phyloP scores from a whole-genome alignment of 2,888 invertebrate species.

The Panzeria rudis region DNA sequence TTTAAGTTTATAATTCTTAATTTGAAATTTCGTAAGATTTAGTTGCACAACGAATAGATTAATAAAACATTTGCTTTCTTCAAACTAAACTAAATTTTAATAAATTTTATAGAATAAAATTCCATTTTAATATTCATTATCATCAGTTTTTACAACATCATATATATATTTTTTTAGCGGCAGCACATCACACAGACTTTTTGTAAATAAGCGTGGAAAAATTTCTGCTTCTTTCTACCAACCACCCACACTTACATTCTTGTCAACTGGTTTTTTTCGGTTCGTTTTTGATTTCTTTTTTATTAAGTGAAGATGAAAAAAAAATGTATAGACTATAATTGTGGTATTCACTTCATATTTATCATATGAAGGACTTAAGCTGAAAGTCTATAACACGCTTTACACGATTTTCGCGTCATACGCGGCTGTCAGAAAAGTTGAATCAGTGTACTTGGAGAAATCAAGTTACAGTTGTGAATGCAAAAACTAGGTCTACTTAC shows the following conservation, averaged over 20 bases:
- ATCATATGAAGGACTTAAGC: conserved; percentile 41
- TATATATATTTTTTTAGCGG: conserved; percentile 39
- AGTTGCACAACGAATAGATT: not conserved
- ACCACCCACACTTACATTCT: conserved; percentile 32
- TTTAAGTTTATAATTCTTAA: not conserved
- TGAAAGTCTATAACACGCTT: too few species aligned
- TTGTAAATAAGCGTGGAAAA: conserved; percentile 6
- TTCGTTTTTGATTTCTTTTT: not conserved
- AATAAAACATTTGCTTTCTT: not conserved
- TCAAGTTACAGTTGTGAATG: too few species aligned
- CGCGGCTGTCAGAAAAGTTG: too few species aligned
- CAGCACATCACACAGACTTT: not conserved
- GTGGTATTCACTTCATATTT: conserved; percentile 60
- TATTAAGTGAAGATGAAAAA: not conserved
- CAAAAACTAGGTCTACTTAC: too few species aligned
- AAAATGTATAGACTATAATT: conserved; percentile 17
- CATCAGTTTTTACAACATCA: conserved; percentile 58
- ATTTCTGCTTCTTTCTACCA: not conserved
- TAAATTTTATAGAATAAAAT: conserved; percentile 39
- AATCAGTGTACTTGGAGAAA: too few species aligned
- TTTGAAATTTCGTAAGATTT: not conserved
- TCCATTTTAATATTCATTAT: conserved; percentile 59
- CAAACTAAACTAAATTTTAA: not conserved
- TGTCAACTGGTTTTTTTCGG: conserved; percentile 47
- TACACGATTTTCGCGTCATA: too few species aligned